These are phyloP conservation scores for Enteromius paludinosus DNA, from an alignment of 2,797 vertebrate species.

Conservation along the genomic window DNA sequence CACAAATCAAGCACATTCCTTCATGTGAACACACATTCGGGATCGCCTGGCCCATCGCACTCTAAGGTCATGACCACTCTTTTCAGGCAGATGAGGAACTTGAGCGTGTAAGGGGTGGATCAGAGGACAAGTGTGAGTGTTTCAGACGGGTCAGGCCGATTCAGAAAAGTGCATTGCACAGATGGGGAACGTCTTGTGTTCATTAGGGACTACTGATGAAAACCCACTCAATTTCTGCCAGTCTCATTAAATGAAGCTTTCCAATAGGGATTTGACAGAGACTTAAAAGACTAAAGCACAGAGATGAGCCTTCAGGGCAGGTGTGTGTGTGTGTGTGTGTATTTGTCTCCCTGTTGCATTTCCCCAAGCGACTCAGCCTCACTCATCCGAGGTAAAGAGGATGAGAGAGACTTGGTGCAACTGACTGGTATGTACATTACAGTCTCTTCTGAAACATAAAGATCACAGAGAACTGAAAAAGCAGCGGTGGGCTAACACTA, in stretches of 20 bases:
- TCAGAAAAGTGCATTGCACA: slow-evolving; percentile 1
- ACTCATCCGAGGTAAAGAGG: slow-evolving; percentile 40
- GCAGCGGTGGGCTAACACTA: neutral
- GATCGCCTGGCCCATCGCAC: neutral
- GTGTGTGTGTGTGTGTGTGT: slow-evolving; percentile 1
- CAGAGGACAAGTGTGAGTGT: slow-evolving; percentile 20
- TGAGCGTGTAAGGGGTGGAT: slow-evolving; percentile 2
- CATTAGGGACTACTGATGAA: neutral
- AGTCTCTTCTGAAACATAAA: slow-evolving; percentile 19
- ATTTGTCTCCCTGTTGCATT: neutral
- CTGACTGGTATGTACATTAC: slow-evolving; percentile 47
- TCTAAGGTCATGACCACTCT: neutral
- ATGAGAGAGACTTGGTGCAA: slow-evolving; percentile 1
- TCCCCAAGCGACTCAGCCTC: slow-evolving; percentile 27
- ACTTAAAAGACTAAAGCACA: slow-evolving; percentile 23
- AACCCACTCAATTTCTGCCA: slow-evolving; percentile 11
- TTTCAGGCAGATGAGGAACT: slow-evolving; percentile 26
- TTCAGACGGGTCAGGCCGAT: neutral
- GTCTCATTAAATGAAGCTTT: slow-evolving; percentile 45
- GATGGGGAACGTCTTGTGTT: neutral
- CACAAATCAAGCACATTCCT: neutral
- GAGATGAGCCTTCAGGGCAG: neutral
- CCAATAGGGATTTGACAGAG: slow-evolving; percentile 7
- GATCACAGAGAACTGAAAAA: neutral
- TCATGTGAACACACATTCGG: slow-evolving; percentile 10